Percentiles rank a stretch among this genome's conserved stretches.
phyloP scores from a whole-genome alignment of 2,888 invertebrate genomes.

The Cataglyphis rosenhaueri region DNA sequence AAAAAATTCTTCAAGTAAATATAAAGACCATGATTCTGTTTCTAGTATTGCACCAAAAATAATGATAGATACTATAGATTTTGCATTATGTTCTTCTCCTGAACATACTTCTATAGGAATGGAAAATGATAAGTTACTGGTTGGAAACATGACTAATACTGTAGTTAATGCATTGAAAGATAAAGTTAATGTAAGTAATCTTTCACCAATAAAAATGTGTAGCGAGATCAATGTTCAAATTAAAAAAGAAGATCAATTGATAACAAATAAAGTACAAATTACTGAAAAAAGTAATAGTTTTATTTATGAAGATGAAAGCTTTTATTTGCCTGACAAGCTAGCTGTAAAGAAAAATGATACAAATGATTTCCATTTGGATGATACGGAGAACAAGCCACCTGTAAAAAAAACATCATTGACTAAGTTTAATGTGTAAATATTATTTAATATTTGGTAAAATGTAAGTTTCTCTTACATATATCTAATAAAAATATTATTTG shows the following conservation, averaged over 20 bases:
- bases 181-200: neutral
- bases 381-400: conserved; percentile 15
- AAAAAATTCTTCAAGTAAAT: conserved; percentile 2
- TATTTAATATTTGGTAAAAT: neutral
- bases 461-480: neutral
- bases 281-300: neutral
- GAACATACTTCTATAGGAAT: neutral
- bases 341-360: neutral
- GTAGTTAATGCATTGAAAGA: neutral
- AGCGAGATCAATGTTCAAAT: neutral
- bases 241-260: neutral
- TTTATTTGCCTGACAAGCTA: conserved; percentile 40
- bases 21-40: conserved; percentile 50
- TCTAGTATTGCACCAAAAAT: conserved; percentile 10
- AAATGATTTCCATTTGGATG: neutral
- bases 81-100: neutral
- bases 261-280: neutral
- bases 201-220: neutral
- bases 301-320: conserved; percentile 58
- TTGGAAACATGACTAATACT: neutral
- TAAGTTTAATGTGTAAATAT: conserved; percentile 60
- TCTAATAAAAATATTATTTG: conserved; percentile 26
- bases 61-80: neutral
- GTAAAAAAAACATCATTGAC: conserved; percentile 33
- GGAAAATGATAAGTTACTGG: neutral